Conservation (phyloP, 2,888 invertebrate species). For the Barypeithes pellucidus region DNA sequence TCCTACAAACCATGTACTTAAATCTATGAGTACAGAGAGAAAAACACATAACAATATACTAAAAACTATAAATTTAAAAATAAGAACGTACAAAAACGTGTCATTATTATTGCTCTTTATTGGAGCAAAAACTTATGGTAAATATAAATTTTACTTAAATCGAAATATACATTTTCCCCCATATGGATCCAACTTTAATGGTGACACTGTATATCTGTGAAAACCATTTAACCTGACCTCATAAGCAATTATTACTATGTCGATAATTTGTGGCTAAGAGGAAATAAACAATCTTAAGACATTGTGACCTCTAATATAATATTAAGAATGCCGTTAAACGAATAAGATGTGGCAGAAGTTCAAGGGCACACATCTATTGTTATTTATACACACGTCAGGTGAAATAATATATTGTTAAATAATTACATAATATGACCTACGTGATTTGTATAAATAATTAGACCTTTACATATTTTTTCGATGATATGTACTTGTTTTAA, state of each 20-base stretch:
- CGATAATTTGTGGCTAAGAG: not conserved
- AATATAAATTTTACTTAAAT: too few species aligned
- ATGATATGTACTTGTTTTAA: too few species aligned
- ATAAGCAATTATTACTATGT: not conserved
- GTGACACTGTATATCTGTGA: too few species aligned
- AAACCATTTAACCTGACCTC: not conserved
- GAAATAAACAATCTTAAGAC: not conserved
- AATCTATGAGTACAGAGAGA: too few species aligned
- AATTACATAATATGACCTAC: not conserved
- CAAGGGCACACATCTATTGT: slow-evolving; percentile 9
- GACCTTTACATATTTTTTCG: not conserved
- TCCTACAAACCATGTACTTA: too few species aligned
- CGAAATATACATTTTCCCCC: too few species aligned
- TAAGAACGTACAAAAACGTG: too few species aligned
- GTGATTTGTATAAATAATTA: not conserved
- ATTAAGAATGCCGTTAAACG: slow-evolving; percentile 4
- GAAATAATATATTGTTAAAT: not conserved
- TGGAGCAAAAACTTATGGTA: too few species aligned
- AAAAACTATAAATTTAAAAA: too few species aligned
- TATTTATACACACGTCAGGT: not conserved
- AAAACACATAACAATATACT: too few species aligned
- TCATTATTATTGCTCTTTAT: too few species aligned
- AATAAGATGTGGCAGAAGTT: slow-evolving; percentile 2
- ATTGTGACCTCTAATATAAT: not conserved
- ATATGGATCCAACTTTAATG: too few species aligned